Evolutionary conservation across 2,888 invertebrate genomes (phyloP), one percentile per base, ranked within the genome.

Genomic region (Epiperipatus broadwayi): DNA sequence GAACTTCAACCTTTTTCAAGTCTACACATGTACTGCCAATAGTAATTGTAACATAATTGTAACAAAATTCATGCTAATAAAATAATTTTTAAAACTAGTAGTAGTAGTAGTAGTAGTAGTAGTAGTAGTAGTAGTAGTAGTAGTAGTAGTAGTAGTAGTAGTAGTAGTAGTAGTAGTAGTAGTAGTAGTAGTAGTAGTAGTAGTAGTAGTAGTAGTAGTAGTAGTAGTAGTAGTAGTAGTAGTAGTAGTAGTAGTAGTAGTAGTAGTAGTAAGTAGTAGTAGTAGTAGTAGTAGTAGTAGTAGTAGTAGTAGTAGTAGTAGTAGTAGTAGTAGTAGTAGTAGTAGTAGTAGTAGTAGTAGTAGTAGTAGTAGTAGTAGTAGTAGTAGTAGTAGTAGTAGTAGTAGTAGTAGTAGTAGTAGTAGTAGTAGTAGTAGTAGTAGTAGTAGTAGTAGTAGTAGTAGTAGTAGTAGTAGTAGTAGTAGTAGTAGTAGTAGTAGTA

Each of bases 321-420:
- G 29, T 29, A 29, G 29, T 29, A 29, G 29, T 29, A 29, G 29
- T 29, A 29, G 29, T 29, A 29, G 29, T 29, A 29, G 29, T 29
- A 29, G 29, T 29, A 29, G 29, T 29, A 29, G 29, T 29, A 29
- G 29, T 29, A 29, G 29, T 29, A 29, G 29, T 29, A 29, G 29
- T 29, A 29, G 29, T 29, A 29, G 29, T 29, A 29, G 29, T 29
- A 29, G 29, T 29, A 29, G 29, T 29, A 29, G 29, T 29, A 29
- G 29, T 29, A 29, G 29, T 29, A 29, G 29, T 29, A 29, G 29
- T 29, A 29, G 29, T 29, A 29, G 29, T 29, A 29, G 29, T 29
- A 29, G n/a, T n/a, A n/a, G n/a, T n/a, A n/a, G n/a, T n/a, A n/a
- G n/a, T n/a, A n/a, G n/a, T n/a, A n/a, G n/a, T n/a, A n/a, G n/a